Evolutionary conservation across 2,888 invertebrate species (phyloP).

Genomic region (Rhaphigaster nebulosa): DNA sequence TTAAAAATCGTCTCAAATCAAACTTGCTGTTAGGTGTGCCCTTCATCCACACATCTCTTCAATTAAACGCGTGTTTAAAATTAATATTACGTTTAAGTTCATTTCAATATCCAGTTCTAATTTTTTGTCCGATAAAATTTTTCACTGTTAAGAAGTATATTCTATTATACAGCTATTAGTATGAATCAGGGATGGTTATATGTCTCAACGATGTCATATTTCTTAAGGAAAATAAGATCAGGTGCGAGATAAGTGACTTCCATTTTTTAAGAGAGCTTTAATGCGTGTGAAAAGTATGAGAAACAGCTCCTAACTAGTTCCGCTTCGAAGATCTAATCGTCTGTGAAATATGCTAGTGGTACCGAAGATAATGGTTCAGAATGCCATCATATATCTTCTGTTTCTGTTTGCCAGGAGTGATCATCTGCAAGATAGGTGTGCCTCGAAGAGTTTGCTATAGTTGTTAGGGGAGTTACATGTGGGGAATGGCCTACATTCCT

Average conservation of each 20-base stretch:
- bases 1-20: too few relatives aligned
- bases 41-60: too few relatives aligned
- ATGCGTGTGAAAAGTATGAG: conserved; percentile 7
- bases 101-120: too few relatives aligned
- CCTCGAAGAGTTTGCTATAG: background rate
- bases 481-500: background rate
- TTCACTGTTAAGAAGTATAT: background rate
- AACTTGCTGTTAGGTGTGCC: too few relatives aligned
- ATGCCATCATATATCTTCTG: background rate
- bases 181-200: background rate
- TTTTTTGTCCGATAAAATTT: too few relatives aligned
- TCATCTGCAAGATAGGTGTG: background rate
- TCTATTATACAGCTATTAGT: background rate
- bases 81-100: too few relatives aligned
- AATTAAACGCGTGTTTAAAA: too few relatives aligned
- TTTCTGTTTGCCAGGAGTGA: background rate
- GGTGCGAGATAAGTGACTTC: background rate
- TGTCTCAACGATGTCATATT: background rate
- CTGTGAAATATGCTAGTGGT: background rate
- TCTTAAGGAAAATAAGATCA: background rate
- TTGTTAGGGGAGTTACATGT: background rate
- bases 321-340: background rate
- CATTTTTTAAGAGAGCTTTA: conserved; percentile 26
- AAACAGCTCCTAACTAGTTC: background rate
- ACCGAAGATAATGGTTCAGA: background rate